Evolutionary conservation across 2,113 vertebrate genomes (phyloP).

Genomic region (Pangasianodon hypophthalmus): DNA sequence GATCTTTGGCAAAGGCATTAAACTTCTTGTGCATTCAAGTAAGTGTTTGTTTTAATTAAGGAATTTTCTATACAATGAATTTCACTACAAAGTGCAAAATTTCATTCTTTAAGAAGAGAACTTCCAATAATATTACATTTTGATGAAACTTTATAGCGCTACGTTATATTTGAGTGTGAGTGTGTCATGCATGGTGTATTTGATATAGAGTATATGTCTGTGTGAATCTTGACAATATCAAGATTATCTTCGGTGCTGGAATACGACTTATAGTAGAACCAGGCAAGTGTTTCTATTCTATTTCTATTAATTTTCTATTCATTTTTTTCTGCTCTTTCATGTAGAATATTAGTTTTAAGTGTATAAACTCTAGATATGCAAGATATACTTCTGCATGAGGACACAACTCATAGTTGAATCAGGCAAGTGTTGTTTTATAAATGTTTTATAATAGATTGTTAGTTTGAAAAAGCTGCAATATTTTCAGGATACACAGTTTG

Average conservation of each 20-base stretch:
- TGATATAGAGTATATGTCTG: background rate
- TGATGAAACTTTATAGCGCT: background rate
- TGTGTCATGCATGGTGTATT: background rate
- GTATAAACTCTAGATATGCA: background rate
- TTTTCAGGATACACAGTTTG: background rate
- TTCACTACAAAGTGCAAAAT: background rate
- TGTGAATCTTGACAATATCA: conserved; percentile 8
- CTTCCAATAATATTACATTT: background rate
- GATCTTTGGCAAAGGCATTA: conserved; percentile 45
- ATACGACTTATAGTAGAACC: conserved; percentile 39
- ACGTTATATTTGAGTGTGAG: background rate
- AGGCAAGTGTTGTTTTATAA: no score
- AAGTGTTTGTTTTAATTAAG: conserved; percentile 19
- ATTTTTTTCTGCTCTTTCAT: background rate
- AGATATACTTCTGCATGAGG: background rate
- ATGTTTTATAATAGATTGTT: background rate
- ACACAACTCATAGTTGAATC: no score
- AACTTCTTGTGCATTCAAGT: conserved; percentile 42
- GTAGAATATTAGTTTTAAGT: background rate
- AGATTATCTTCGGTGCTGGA: conserved; percentile 48
- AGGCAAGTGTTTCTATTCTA: conserved; percentile 26
- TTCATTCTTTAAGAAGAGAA: background rate
- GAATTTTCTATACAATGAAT: background rate
- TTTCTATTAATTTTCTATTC: background rate
- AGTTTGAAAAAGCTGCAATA: background rate